phyloP scores from a whole-genome alignment of 2,113 vertebrate genomes.

The Haemorhous mexicanus region DNA sequence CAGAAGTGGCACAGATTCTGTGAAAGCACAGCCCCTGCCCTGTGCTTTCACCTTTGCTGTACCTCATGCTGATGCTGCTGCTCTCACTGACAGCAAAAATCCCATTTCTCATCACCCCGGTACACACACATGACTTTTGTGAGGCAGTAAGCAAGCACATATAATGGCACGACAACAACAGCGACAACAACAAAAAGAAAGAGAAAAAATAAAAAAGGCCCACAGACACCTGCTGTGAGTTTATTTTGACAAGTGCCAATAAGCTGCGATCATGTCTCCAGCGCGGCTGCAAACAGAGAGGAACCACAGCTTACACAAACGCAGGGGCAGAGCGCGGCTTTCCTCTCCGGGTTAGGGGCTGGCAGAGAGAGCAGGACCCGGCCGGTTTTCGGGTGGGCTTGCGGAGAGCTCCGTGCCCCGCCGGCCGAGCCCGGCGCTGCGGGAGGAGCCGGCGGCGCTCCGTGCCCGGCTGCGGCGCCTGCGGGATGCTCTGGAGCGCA shows the following conservation, averaged over 20 bases:
- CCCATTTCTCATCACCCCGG: accelerated
- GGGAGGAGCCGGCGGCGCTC: not conserved
- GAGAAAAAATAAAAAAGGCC: not conserved
- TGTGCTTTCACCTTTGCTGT: not conserved
- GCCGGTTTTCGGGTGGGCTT: not conserved
- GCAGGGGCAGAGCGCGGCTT: not conserved
- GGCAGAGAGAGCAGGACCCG: not conserved
- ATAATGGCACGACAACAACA: not conserved
- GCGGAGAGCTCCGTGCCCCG: not conserved
- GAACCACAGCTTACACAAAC: not conserved
- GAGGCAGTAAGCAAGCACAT: not conserved
- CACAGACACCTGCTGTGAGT: not conserved
- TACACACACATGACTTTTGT: not conserved
- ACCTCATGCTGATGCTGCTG: not conserved
- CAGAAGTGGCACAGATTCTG: not conserved
- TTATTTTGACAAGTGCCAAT: slow-evolving; percentile 22
- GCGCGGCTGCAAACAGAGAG: not conserved
- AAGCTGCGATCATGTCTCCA: not conserved
- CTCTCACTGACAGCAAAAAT: not conserved
- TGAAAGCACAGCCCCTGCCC: not conserved
- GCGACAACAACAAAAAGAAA: too few relatives aligned
- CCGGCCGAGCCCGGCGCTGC: not conserved
- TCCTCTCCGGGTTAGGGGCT: not conserved
- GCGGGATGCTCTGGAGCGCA: not conserved
- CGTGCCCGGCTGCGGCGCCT: not conserved